Evolutionary conservation across 2,888 invertebrate genomes (phyloP).

Genomic region (Parelbella ahira): DNA sequence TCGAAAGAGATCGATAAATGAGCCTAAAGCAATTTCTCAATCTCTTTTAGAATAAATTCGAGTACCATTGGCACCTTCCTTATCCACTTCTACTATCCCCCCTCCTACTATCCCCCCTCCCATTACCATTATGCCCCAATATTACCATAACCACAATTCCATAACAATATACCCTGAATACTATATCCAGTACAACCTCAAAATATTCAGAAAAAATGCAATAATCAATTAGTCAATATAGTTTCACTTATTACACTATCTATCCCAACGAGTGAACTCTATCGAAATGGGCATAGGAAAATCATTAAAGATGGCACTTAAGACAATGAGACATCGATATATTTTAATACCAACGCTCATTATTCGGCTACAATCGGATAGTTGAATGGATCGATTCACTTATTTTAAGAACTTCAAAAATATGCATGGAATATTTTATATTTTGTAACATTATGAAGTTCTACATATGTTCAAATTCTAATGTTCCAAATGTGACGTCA

Average conservation of each 20-base stretch:
- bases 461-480: too few species aligned
- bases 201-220: slow-evolving; percentile 24
- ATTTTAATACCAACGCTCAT: slow-evolving; percentile 6
- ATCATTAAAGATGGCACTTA: slow-evolving; percentile 39
- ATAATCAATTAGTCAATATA: slow-evolving; percentile 10
- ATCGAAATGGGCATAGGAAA: slow-evolving; percentile 23
- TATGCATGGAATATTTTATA: not conserved
- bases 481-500: too few species aligned
- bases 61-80: slow-evolving; percentile 41
- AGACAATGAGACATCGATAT: slow-evolving; percentile 31
- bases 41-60: slow-evolving; percentile 38
- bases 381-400: too few species aligned
- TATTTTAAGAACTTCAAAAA: slow-evolving; percentile 4
- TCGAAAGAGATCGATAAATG: too few species aligned
- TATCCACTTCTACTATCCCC: slow-evolving; percentile 27
- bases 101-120: slow-evolving; percentile 25
- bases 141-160: slow-evolving; percentile 13
- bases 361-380: slow-evolving; percentile 18
- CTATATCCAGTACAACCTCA: slow-evolving; percentile 21
- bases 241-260: slow-evolving; percentile 8
- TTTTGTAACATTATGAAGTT: too few species aligned
- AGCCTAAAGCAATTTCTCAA: too few species aligned
- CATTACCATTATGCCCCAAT: slow-evolving; percentile 2
- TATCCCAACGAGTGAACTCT: slow-evolving; percentile 14
- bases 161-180: slow-evolving; percentile 26